phyloP scores from a whole-genome alignment of 2,888 invertebrate genomes.

The Tinea trinotella region DNA sequence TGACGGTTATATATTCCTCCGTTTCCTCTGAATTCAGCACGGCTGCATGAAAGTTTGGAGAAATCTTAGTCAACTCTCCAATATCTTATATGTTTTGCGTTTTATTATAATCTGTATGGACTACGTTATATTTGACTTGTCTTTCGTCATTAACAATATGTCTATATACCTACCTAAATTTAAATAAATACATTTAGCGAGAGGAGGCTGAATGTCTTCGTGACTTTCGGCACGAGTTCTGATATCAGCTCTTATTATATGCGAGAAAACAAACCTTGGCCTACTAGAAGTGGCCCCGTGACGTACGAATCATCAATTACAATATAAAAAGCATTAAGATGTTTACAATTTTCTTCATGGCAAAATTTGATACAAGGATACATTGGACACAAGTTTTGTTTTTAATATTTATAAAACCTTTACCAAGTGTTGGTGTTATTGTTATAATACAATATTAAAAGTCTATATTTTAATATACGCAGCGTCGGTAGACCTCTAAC shows the following conservation, averaged over 20 bases:
- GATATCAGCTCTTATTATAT: constrained; percentile 27
- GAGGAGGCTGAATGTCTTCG: constrained; percentile 20
- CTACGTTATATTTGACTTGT: not conserved
- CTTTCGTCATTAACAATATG: not conserved
- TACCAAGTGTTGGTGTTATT: too few relatives aligned
- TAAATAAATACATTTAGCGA: not conserved
- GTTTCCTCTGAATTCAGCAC: not conserved
- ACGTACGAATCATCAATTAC: constrained; percentile 4
- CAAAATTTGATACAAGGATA: not conserved
- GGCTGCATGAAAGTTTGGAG: not conserved
- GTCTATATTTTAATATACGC: too few relatives aligned
- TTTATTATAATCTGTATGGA: not conserved
- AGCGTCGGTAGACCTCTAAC: too few relatives aligned
- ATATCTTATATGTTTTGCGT: not conserved
- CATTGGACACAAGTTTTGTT: too few relatives aligned
- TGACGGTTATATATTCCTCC: not conserved
- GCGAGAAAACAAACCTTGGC: constrained; percentile 34
- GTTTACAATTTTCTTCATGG: not conserved
- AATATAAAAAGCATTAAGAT: constrained; percentile 4
- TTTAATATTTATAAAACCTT: too few relatives aligned
- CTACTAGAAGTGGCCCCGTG: constrained; percentile 23
- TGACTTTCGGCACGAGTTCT: constrained; percentile 29
- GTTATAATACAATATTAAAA: too few relatives aligned
- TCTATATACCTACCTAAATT: not conserved
- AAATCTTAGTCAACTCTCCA: not conserved